Percentiles rank a stretch among this genome's conserved stretches.
Evolutionary conservation across 2,888 invertebrate genomes (phyloP).

Genomic region (Caenorhabditis uteleia): DNA sequence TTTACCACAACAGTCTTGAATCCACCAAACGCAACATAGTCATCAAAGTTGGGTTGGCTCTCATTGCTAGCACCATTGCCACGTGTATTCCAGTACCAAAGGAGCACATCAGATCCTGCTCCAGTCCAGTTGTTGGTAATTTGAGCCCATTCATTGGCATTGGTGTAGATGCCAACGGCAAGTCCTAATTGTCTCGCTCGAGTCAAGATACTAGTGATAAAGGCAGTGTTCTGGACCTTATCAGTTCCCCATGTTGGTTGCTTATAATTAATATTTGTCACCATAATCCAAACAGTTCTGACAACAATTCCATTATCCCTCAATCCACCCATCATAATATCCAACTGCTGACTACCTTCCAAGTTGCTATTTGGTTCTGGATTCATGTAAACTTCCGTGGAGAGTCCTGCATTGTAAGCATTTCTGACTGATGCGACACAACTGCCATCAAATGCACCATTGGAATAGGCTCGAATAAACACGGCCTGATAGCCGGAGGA

Average conservation of each 20-base stretch:
- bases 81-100: constrained; percentile 45
- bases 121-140: constrained; percentile 37
- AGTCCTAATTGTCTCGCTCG: constrained; percentile 32
- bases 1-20: constrained; percentile 30
- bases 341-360: constrained; percentile 35
- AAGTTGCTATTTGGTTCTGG: constrained; percentile 16
- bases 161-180: constrained; percentile 42
- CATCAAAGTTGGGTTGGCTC: constrained; percentile 35
- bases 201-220: constrained; percentile 37
- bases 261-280: no score
- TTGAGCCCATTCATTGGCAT: constrained; percentile 36
- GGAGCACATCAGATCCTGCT: constrained; percentile 18
- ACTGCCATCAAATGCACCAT: no score
- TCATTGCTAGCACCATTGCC: constrained; percentile 38
- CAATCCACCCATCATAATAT: constrained; percentile 32
- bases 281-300: constrained; percentile 43
- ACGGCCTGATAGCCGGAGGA: no score
- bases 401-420: no score
- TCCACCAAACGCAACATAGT: constrained; percentile 36
- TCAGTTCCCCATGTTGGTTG: constrained; percentile 40
- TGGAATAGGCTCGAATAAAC: no score
- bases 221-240: constrained; percentile 25
- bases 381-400: no score
- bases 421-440: no score
- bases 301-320: constrained; percentile 30